Evolutionary conservation across 1,140 invertebrate species (phyloP).

Genomic region (Papilio dardanus): DNA sequence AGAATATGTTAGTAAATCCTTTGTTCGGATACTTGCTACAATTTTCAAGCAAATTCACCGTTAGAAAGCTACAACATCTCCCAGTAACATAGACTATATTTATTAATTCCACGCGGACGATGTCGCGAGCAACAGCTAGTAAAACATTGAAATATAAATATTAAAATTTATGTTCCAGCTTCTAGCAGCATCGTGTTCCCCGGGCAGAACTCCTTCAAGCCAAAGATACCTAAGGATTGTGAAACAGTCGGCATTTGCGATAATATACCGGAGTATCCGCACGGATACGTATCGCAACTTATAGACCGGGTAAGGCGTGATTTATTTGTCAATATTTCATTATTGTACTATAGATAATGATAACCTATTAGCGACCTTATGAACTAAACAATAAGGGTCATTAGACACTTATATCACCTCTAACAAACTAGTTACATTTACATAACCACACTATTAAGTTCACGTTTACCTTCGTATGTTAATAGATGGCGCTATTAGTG

Average conservation of each 20-base stretch:
- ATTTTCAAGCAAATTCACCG: no score
- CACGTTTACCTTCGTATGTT: no score
- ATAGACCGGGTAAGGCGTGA: conserved; percentile 8
- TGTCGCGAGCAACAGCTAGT: no score
- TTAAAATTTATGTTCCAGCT: background rate
- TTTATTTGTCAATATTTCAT: background rate
- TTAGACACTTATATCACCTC: background rate
- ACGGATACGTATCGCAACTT: conserved; percentile 6
- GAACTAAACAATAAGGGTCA: background rate
- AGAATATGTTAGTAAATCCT: no score
- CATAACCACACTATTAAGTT: background rate
- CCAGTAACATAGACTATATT: no score
- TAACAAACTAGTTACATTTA: background rate
- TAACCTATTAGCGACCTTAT: background rate
- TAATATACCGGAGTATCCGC: conserved; percentile 31
- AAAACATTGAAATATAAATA: background rate
- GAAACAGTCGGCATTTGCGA: conserved; percentile 29
- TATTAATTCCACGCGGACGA: no score
- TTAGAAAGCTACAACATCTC: no score
- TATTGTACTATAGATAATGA: background rate
- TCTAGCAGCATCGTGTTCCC: background rate
- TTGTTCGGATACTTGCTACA: no score
- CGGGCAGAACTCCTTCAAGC: background rate
- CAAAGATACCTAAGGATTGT: conserved; percentile 38
- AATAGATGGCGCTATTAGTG: no score